phyloP scores from a whole-genome alignment of 2,888 invertebrate species.

The Gisinianus flammeolus region DNA sequence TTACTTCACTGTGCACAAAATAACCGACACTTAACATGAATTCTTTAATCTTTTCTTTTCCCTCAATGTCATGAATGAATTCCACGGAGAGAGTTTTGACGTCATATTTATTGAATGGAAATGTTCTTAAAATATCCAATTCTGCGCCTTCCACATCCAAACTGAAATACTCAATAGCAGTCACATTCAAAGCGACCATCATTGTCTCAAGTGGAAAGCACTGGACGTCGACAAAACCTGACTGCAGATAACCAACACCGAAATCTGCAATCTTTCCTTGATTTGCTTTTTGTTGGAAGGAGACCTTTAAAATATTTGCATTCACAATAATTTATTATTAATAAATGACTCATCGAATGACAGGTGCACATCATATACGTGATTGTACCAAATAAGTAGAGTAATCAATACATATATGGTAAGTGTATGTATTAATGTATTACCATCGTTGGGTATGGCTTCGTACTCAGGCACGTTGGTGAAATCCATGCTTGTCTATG shows the following conservation, averaged over 20 bases:
- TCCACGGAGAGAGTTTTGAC: slow-evolving; percentile 63
- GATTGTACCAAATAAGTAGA: too few species aligned
- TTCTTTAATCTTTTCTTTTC: slow-evolving; percentile 61
- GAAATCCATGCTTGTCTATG: slow-evolving; percentile 64
- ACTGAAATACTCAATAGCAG: slow-evolving; percentile 66
- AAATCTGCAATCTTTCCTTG: slow-evolving; percentile 62
- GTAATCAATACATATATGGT: too few species aligned
- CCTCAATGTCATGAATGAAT: slow-evolving; percentile 63
- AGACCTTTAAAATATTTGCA: slow-evolving; percentile 60
- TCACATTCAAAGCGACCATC: slow-evolving; percentile 64
- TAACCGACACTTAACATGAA: slow-evolving; percentile 63
- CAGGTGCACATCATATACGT: too few species aligned
- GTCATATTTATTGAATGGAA: slow-evolving; percentile 65
- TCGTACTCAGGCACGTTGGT: slow-evolving; percentile 64
- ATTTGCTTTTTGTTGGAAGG: slow-evolving; percentile 63
- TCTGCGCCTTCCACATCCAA: too few species aligned
- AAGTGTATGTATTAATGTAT: slow-evolving; percentile 33
- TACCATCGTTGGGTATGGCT: slow-evolving; percentile 62
- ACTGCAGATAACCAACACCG: slow-evolving; percentile 54
- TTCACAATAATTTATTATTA: not conserved
- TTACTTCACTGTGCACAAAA: slow-evolving; percentile 62
- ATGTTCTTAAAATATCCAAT: slow-evolving; percentile 65
- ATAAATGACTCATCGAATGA: not conserved
- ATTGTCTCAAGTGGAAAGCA: slow-evolving; percentile 66
- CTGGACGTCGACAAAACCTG: slow-evolving; percentile 63